Percentiles rank a stretch among this genome's conserved stretches.
These are phyloP conservation scores for Sitta carolinensis DNA, from an alignment of 2,797 vertebrate species.

Conservation along the genomic window DNA sequence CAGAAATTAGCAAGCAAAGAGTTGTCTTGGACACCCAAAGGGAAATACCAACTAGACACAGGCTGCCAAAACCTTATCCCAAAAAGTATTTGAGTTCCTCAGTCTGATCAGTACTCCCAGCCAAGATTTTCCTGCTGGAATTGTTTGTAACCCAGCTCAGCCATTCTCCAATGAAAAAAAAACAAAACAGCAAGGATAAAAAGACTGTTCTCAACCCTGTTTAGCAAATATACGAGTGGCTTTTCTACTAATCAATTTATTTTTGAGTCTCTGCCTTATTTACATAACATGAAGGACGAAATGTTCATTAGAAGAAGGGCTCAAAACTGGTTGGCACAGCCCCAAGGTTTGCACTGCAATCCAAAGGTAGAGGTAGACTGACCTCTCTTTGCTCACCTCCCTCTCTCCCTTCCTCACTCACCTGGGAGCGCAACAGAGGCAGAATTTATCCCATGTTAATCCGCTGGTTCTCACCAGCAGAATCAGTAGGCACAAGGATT, in stretches of 20 bases:
- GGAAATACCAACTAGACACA: background rate
- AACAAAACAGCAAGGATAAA: background rate
- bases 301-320: background rate
- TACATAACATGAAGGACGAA: background rate
- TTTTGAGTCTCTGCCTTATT: background rate
- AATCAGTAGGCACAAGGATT: background rate
- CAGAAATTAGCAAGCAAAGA: background rate
- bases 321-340: background rate
- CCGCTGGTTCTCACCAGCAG: background rate
- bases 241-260: background rate
- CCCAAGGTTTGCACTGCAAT: background rate
- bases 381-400: accelerated
- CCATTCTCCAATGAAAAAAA: background rate
- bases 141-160: background rate
- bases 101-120: background rate
- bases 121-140: background rate
- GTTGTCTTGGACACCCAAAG: background rate
- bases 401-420: background rate
- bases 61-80: background rate
- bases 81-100: background rate
- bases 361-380: background rate
- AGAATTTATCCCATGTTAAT: background rate
- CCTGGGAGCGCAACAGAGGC: accelerated
- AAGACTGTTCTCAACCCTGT: background rate
- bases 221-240: background rate